phyloP scores from a whole-genome alignment of 2,888 invertebrate genomes.

The Cosmia trapezina region DNA sequence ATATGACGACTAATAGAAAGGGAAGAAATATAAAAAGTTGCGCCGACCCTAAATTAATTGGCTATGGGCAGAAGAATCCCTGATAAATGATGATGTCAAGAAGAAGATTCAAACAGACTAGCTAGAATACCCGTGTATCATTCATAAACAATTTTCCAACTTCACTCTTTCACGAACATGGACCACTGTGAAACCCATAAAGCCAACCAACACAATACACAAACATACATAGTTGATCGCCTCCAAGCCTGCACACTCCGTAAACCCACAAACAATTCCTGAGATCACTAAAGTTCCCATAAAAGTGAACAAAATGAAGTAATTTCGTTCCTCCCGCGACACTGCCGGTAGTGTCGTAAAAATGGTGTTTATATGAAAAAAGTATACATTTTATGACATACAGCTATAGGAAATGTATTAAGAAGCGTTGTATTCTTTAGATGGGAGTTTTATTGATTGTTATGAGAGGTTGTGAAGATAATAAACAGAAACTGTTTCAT shows the following conservation, averaged over 20 bases:
- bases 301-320: slow-evolving; percentile 74
- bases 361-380: slow-evolving; percentile 73
- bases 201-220: slow-evolving; percentile 13
- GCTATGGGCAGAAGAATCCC: no score
- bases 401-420: slow-evolving; percentile 35
- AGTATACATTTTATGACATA: slow-evolving; percentile 67
- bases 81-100: no score
- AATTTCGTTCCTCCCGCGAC: slow-evolving; percentile 66
- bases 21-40: no score
- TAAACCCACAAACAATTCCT: slow-evolving; percentile 63
- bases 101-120: no score
- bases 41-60: no score
- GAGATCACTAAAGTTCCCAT: slow-evolving; percentile 69
- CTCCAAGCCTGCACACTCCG: slow-evolving; percentile 45
- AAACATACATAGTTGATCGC: slow-evolving; percentile 48
- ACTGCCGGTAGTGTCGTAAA: slow-evolving; percentile 69
- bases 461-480: neutral
- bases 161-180: neutral
- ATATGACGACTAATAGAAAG: no score
- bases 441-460: slow-evolving; percentile 35
- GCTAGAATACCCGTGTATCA: no score
- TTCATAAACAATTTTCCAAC: neutral
- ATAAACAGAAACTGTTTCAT: slow-evolving; percentile 9
- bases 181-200: slow-evolving; percentile 5
- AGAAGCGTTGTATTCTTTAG: slow-evolving; percentile 19